Evolutionary conservation across 2,113 vertebrate species (phyloP).

Genomic region (Calidris pygmaea): DNA sequence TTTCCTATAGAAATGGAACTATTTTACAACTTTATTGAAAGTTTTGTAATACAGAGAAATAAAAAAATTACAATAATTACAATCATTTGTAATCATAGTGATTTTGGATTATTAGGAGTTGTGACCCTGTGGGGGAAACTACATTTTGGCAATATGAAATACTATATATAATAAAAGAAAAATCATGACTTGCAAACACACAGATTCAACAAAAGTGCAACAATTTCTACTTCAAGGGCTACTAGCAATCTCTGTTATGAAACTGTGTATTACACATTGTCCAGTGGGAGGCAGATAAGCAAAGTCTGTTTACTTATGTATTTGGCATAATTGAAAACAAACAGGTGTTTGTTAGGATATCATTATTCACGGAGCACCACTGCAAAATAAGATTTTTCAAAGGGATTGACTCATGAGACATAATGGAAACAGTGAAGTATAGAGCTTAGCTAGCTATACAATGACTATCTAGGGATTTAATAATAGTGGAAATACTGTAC

Average conservation of each 20-base stretch:
- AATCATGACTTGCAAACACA: neutral
- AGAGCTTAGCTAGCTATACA: neutral
- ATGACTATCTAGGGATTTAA: neutral
- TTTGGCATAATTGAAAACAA: slow-evolving; percentile 41
- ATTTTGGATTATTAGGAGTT: neutral
- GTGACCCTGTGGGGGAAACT: neutral
- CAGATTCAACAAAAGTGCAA: neutral
- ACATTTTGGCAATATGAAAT: neutral
- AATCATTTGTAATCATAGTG: neutral
- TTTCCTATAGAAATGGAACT: neutral
- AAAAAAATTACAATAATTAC: neutral
- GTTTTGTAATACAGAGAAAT: neutral
- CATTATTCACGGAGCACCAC: slow-evolving; percentile 2
- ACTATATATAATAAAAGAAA: neutral
- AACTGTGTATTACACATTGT: neutral
- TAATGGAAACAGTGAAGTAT: neutral
- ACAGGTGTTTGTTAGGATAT: slow-evolving; percentile 27
- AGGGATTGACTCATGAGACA: neutral
- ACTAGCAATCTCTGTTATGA: neutral
- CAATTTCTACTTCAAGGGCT: neutral
- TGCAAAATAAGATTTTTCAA: neutral
- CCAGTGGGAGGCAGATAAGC: slow-evolving; percentile 26
- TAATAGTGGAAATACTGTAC: neutral
- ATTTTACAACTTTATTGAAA: slow-evolving; percentile 6
- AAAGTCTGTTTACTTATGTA: slow-evolving; percentile 4